A percentile compares a stretch with the other conserved stretches of the same genome.
Evolutionary conservation across 2,797 vertebrate species (phyloP).

Genomic region (Ispidina picta): DNA sequence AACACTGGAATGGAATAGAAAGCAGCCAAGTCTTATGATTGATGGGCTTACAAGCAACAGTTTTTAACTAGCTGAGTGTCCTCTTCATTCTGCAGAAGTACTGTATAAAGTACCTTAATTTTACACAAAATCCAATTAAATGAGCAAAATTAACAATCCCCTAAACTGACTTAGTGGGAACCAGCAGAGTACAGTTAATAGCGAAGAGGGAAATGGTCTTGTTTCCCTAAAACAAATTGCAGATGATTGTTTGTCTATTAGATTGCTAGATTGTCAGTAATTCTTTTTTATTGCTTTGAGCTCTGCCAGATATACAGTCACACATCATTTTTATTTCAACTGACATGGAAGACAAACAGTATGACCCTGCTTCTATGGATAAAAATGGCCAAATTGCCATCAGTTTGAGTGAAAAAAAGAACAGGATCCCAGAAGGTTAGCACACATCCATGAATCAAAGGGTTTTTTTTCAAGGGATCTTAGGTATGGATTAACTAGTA

Average conservation of each 20-base stretch:
- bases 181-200: neutral
- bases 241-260: neutral
- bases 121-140: neutral
- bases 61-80: neutral
- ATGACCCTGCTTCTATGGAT: neutral
- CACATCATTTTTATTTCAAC: neutral
- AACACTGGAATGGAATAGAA: neutral
- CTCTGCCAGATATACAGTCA: neutral
- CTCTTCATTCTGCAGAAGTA: neutral
- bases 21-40: neutral
- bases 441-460: neutral
- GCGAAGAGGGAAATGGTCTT: neutral
- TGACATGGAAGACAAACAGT: neutral
- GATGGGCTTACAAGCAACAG: neutral
- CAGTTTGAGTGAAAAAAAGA: neutral
- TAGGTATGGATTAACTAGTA: neutral
- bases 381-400: neutral
- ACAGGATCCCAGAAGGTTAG: neutral
- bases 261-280: neutral
- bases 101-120: neutral
- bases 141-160: neutral
- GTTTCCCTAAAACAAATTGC: slow-evolving; percentile 13
- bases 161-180: neutral
- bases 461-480: neutral
- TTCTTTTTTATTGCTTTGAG: neutral